These are phyloP conservation scores for Drosophila multiciliata DNA, from an alignment of 2,888 invertebrate species.

Conservation along the genomic window DNA sequence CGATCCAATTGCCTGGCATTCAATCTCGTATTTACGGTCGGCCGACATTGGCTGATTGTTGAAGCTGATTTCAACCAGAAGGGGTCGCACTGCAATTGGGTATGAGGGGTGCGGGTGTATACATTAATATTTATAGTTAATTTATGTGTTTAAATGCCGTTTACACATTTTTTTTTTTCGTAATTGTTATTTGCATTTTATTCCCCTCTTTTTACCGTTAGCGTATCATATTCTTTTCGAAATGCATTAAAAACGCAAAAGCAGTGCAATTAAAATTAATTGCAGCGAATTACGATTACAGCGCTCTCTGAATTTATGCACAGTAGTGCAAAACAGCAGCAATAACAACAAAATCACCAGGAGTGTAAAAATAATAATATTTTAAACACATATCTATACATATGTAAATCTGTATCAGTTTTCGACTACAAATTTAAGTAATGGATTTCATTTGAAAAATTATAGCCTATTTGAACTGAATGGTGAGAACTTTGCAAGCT, in stretches of 20 bases:
- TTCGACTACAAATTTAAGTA: neutral
- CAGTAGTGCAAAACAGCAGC: slow-evolving; percentile 15
- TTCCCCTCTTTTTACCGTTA: slow-evolving; percentile 18
- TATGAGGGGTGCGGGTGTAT: slow-evolving; percentile 9
- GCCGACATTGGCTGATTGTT: slow-evolving; percentile 94
- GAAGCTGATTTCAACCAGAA: slow-evolving; percentile 91
- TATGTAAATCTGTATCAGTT: neutral
- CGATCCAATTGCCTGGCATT: slow-evolving; percentile 93
- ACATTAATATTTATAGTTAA: slow-evolving; percentile 70
- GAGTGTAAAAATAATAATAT: slow-evolving; percentile 2
- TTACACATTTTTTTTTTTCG: slow-evolving; percentile 40
- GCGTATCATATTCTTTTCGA: slow-evolving; percentile 51
- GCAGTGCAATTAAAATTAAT: slow-evolving; percentile 78
- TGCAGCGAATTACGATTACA: slow-evolving; percentile 69
- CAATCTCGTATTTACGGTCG: slow-evolving; percentile 92
- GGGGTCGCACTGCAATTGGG: slow-evolving; percentile 89
- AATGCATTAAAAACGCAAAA: slow-evolving; percentile 64
- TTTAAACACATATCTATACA: neutral
- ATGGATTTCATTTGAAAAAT: neutral
- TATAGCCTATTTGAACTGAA: neutral
- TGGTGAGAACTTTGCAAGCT: slow-evolving; percentile 4
- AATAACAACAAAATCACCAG: slow-evolving; percentile 22
- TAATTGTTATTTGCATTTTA: slow-evolving; percentile 14
- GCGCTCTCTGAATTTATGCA: slow-evolving; percentile 28
- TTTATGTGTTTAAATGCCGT: slow-evolving; percentile 71